A percentile compares a stretch with the other conserved stretches of the same genome.
These are phyloP conservation scores for Antedon bifida DNA, from an alignment of 35 echinoderm and acorn worm species.

Conservation along the genomic window DNA sequence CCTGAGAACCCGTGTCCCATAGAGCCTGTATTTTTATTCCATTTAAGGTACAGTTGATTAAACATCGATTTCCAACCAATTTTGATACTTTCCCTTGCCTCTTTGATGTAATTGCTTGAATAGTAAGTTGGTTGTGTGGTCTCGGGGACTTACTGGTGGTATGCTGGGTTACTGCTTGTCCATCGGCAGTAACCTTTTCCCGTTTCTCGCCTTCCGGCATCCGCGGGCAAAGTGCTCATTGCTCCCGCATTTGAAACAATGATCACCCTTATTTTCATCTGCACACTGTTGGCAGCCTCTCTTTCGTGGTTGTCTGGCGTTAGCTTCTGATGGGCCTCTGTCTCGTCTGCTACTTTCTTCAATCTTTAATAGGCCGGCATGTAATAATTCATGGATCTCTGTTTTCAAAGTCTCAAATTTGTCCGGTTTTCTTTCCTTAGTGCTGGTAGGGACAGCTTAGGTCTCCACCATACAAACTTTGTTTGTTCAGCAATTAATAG, in stretches of 20 bases:
- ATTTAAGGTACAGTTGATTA: slow-evolving; percentile 19
- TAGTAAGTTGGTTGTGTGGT: too few species aligned
- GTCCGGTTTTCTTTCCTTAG: neutral
- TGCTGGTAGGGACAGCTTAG: too few species aligned
- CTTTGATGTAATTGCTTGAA: slow-evolving; percentile 8
- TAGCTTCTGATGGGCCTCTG: neutral
- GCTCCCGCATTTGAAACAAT: slow-evolving; percentile 52
- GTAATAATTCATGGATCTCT: neutral
- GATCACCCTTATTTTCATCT: neutral
- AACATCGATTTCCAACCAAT: slow-evolving; percentile 25
- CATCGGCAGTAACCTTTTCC: slow-evolving; percentile 6
- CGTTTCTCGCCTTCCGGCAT: slow-evolving; percentile 36
- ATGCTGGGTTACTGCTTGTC: slow-evolving; percentile 9
- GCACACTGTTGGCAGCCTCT: slow-evolving; percentile 20
- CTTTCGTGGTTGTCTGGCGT: neutral
- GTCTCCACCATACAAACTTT: too few species aligned
- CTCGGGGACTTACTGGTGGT: neutral
- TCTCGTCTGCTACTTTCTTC: neutral
- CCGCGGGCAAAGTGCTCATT: slow-evolving; percentile 34
- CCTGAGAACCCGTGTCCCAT: slow-evolving; percentile 64
- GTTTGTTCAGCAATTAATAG: too few species aligned
- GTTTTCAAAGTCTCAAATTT: neutral
- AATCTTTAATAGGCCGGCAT: neutral
- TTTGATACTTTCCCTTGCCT: slow-evolving; percentile 1
- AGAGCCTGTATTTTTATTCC: neutral